Evolutionary conservation across 2,888 invertebrate genomes (phyloP).

Genomic region (Ctena decussata): DNA sequence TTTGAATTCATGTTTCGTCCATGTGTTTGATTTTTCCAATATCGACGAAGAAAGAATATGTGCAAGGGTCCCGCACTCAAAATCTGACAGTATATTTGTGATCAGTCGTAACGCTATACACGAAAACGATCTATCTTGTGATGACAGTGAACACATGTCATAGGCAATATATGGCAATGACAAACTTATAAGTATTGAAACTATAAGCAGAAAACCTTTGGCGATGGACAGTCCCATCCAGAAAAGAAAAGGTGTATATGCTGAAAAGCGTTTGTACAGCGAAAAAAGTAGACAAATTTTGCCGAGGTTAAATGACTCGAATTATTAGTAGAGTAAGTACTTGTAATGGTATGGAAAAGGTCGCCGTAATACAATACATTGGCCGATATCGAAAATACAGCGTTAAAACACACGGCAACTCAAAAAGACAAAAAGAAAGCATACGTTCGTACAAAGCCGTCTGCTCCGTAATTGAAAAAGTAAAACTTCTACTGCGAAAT

Average conservation of each 20-base stretch:
- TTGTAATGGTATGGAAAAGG: neutral
- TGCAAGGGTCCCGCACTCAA: neutral
- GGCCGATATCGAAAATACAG: neutral
- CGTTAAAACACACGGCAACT: neutral
- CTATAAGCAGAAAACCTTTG: no score
- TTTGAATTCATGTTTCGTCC: no score
- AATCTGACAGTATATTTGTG: neutral
- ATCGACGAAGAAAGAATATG: neutral
- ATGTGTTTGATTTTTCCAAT: no score
- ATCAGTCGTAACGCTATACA: neutral
- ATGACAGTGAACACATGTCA: neutral
- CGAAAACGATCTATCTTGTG: neutral
- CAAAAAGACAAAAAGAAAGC: neutral
- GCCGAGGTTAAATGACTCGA: no score
- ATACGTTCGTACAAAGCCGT: slow-evolving; percentile 1
- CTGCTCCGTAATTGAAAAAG: slow-evolving; percentile 29
- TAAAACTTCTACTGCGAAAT: slow-evolving; percentile 13
- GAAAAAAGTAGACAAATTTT: no score
- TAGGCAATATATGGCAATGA: neutral
- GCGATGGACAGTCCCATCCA: no score
- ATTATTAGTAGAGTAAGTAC: no score
- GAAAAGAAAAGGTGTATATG: neutral
- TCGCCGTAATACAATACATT: neutral
- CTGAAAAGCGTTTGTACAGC: neutral
- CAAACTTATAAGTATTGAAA: neutral